Conservation (phyloP, 2,888 invertebrate genomes). For the Drepanosiphum platanoidis region DNA sequence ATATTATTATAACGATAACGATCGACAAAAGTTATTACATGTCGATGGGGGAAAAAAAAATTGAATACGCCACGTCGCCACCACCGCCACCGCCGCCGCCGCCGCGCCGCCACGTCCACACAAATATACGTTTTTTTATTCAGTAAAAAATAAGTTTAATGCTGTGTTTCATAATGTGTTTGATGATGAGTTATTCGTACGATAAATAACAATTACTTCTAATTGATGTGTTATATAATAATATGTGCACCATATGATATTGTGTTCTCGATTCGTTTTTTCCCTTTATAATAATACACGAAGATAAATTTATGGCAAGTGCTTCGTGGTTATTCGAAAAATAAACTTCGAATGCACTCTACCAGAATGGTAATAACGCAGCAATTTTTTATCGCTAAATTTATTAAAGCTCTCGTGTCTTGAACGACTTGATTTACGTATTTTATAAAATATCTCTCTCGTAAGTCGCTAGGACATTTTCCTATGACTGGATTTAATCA, state of each 20-base stretch:
- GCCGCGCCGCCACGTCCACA: not conserved
- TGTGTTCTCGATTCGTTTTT: not conserved
- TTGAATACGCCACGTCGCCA: too few relatives aligned
- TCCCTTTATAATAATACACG: not conserved
- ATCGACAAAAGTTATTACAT: too few relatives aligned
- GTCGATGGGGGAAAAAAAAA: too few relatives aligned
- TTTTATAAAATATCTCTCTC: not conserved
- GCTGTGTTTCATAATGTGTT: not conserved
- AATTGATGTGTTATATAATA: conserved; percentile 18
- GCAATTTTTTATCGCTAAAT: conserved; percentile 23
- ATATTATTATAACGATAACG: too few relatives aligned
- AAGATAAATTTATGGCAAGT: conserved; percentile 4
- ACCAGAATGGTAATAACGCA: not conserved
- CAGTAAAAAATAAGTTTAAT: not conserved
- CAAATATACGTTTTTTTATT: not conserved
- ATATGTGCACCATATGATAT: not conserved
- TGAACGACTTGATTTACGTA: not conserved
- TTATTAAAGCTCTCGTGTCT: not conserved
- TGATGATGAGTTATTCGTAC: conserved; percentile 1
- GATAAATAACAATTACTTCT: conserved; percentile 27
- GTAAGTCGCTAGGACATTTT: not conserved
- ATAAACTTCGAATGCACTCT: conserved; percentile 12
- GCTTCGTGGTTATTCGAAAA: conserved; percentile 3
- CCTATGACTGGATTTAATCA: too few relatives aligned
- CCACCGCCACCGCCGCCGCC: too few relatives aligned